Percentiles rank a stretch among this genome's conserved stretches.
Conservation (phyloP, 2,113 vertebrate genomes). For the Grammomys dolichurus region DNA sequence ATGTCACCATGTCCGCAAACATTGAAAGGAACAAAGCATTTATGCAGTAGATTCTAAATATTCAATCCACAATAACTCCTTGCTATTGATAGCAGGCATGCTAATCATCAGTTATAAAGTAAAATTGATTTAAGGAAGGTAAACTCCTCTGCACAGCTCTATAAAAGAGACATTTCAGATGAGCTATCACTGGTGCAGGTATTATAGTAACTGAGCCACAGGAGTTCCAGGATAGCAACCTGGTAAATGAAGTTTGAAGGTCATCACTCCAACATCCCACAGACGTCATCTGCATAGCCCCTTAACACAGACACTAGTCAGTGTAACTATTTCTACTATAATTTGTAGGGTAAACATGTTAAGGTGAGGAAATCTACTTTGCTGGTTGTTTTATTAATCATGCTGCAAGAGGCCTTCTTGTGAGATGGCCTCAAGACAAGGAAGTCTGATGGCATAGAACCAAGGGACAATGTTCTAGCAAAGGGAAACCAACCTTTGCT, state of each 20-base stretch:
- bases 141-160: slow-evolving; percentile 30
- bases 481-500: slow-evolving; percentile 15
- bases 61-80: slow-evolving; percentile 64
- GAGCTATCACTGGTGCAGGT: neutral
- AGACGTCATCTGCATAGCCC: neutral
- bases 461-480: neutral
- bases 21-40: neutral
- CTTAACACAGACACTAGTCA: neutral
- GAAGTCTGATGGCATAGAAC: neutral
- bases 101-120: slow-evolving; percentile 72
- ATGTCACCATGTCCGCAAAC: neutral
- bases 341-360: neutral
- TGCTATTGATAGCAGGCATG: slow-evolving; percentile 63
- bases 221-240: slow-evolving; percentile 10
- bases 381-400: slow-evolving; percentile 7
- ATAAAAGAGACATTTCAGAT: slow-evolving; percentile 20
- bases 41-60: slow-evolving; percentile 61
- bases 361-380: neutral
- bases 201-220: neutral
- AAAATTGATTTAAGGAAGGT: slow-evolving; percentile 57
- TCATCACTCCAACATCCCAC: neutral
- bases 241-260: slow-evolving; percentile 1
- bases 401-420: neutral
- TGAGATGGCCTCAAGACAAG: neutral
- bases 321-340: neutral